phyloP scores from a whole-genome alignment of 2,113 vertebrate species.

The Sander vitreus region DNA sequence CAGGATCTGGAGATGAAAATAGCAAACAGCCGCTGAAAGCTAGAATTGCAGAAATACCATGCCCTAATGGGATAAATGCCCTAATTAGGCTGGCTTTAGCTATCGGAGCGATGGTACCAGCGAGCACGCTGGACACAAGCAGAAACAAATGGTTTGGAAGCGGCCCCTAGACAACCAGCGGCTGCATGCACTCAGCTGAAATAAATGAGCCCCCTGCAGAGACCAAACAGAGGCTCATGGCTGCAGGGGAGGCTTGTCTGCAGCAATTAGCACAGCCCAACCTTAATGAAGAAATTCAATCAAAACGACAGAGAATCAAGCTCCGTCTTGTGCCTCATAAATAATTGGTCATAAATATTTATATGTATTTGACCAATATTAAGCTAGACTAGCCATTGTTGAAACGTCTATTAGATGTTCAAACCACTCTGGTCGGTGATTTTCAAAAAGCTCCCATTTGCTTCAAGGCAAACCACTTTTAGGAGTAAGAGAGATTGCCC shows the following conservation, averaged over 20 bases:
- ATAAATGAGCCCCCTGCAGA: constrained; percentile 52
- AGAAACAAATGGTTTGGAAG: constrained; percentile 61
- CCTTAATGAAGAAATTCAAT: not conserved
- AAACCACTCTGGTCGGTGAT: not conserved
- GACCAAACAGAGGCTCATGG: constrained; percentile 41
- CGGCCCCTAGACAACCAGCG: constrained; percentile 11
- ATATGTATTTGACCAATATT: not conserved
- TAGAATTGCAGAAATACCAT: constrained; percentile 30
- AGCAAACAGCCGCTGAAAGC: constrained; percentile 21
- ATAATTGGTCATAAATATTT: not conserved
- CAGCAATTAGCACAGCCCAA: constrained; percentile 37
- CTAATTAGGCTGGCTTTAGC: constrained; percentile 47
- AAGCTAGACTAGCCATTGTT: not conserved
- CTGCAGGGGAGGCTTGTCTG: constrained; percentile 34
- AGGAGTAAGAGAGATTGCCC: not conserved
- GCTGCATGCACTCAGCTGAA: constrained; percentile 37
- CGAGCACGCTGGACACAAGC: constrained; percentile 17
- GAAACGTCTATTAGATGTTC: not conserved
- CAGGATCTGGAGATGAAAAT: constrained; percentile 1
- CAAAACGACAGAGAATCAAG: not conserved
- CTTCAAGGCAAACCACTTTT: no score
- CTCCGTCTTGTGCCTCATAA: not conserved
- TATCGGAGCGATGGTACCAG: constrained; percentile 16
- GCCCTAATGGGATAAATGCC: constrained; percentile 61
- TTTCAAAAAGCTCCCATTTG: not conserved